phyloP scores from a whole-genome alignment of 2,797 vertebrate species.

The Lophius americanus region DNA sequence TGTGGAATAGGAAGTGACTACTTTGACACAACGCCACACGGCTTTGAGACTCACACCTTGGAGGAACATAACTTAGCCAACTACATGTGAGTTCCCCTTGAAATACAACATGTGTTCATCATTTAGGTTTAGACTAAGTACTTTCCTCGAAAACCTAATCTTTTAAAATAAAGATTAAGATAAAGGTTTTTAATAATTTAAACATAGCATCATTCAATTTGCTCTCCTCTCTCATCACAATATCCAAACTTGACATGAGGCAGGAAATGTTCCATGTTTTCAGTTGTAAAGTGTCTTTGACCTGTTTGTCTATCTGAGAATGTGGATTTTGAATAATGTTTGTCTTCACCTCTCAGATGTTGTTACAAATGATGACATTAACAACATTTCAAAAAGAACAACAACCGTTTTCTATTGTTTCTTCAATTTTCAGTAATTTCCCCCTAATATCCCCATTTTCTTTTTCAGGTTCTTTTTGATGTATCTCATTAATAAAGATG shows the following conservation, averaged over 20 bases:
- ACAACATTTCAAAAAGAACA: neutral
- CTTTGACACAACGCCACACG: slow-evolving; percentile 94
- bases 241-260: neutral
- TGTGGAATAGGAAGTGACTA: slow-evolving; percentile 97
- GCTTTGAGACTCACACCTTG: slow-evolving; percentile 94
- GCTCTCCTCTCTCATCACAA: neutral
- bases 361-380: neutral
- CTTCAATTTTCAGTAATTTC: neutral
- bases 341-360: neutral
- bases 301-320: neutral
- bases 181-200: no score
- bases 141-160: no score
- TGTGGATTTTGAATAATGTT: neutral
- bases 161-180: no score
- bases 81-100: slow-evolving; percentile 87
- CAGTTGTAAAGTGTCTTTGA: neutral
- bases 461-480: slow-evolving; percentile 92
- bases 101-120: neutral
- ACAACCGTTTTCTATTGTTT: neutral
- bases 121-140: neutral
- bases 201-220: neutral
- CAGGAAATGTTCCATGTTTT: neutral
- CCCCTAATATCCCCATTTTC: neutral
- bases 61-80: slow-evolving; percentile 95
- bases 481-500: slow-evolving; percentile 96